Base-by-base conservation (phyloP, 1,140 invertebrate genomes). In the Pachypsylla venusta region DNA sequence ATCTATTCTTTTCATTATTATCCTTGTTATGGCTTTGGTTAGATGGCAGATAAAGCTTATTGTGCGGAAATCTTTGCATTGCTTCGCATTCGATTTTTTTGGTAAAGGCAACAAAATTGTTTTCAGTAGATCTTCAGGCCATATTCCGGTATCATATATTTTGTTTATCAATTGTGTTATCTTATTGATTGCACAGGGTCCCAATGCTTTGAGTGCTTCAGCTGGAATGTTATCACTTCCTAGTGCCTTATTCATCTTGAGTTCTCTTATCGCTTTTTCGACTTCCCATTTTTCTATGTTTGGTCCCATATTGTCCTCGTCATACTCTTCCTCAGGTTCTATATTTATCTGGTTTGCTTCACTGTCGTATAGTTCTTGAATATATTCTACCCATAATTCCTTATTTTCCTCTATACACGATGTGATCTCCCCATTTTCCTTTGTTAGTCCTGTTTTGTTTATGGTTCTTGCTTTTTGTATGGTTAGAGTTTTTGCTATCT, bases 231-330 rank as follows among this genome's bases (percentile, higher is more conserved):
- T 61, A 60, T 66, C 65, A 5, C 24, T 20, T 54, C 64, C 63
- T 14, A 62, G 56, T 25, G 67, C 62, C 60, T 64, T 64, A 16
- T 65, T 64, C 26, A 58, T 61, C 25, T 60, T 53, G 27, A 66
- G 53, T 14, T 61, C 54, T 20, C 60, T 64, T 13, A 64, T 61
- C 26, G 60, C 48, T 28, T 28, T 35, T 27, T 19, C 19, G 2
- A 60, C 39, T 54, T 63, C 62, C 39, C 57, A 25, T 25, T 48
- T 25, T 25, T 48, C 57, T 16, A 57, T 26, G 13, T 24, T 57
- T 19, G 58, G 53, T 59, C 25, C 48, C 22, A 53, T 28, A 59
- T 14, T 25, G 22, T 59, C 48, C 25, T 59, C 12, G 26, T 28
- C 27, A 25, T 28, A 35, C 25, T 54, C 20, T 3, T 54, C 5